These are phyloP conservation scores for mouse (Mus musculus) DNA, from an alignment of 2,113 vertebrate species.

Conservation along the genomic window GRCm39 chr9:58729001-58729500, in stretches of 20 bases:
- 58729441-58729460: not conserved
- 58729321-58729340: not conserved
- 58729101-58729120: not conserved
- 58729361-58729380: not conserved
- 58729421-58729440: not conserved
- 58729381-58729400: not conserved
- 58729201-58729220: not conserved
- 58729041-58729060: constrained; percentile 7
- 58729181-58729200: not conserved
- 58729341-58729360: not conserved
- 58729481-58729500: not conserved
- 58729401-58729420: not conserved
- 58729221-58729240: not conserved
- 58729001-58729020: not conserved
- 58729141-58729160: not conserved
- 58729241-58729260: not conserved
- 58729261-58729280: not conserved
- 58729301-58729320: not conserved
- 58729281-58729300: not conserved
- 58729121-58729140: not conserved
- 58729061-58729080: constrained; percentile 44
- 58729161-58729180: not conserved
- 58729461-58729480: not conserved
- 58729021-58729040: not conserved
- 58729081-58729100: not conserved